Percentiles rank a stretch among this genome's conserved stretches.
These are phyloP conservation scores for Scyliorhinus canicula DNA, from an alignment of 2,797 vertebrate genomes.

Conservation along the genomic window DNA sequence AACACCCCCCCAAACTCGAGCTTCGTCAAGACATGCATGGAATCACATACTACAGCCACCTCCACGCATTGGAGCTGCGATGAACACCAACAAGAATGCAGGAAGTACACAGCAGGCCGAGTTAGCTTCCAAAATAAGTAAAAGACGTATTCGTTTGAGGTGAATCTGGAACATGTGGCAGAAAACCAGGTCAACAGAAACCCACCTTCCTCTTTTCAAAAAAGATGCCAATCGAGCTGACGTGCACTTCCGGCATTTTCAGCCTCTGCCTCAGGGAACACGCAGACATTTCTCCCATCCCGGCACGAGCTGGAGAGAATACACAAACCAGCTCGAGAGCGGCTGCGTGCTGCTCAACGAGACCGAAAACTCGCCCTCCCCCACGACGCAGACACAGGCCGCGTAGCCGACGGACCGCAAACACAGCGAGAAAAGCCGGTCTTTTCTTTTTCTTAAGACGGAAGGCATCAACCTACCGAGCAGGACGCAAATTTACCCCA, in stretches of 20 bases:
- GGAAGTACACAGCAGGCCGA: neutral
- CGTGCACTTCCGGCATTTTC: neutral
- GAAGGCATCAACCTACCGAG: conserved; percentile 5
- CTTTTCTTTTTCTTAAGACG: neutral
- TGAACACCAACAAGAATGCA: neutral
- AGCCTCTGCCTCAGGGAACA: neutral
- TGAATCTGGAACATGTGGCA: neutral
- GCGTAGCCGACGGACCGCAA: neutral
- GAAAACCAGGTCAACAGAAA: neutral
- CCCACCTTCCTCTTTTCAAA: neutral
- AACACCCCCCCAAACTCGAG: neutral
- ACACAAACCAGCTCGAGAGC: neutral
- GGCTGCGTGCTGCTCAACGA: neutral
- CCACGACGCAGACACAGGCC: neutral
- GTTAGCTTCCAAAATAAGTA: neutral
- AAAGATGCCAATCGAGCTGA: neutral
- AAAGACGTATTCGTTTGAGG: neutral
- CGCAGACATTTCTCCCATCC: neutral
- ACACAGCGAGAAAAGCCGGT: neutral
- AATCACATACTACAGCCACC: neutral
- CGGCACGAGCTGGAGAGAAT: neutral
- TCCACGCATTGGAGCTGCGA: neutral
- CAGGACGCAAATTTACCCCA: neutral
- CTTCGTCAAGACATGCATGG: neutral
- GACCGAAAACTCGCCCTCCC: neutral